Base-by-base conservation (phyloP, 30 jellyfish, hydroid and myxozoan species). In the Turritopsis dohrnii region DNA sequence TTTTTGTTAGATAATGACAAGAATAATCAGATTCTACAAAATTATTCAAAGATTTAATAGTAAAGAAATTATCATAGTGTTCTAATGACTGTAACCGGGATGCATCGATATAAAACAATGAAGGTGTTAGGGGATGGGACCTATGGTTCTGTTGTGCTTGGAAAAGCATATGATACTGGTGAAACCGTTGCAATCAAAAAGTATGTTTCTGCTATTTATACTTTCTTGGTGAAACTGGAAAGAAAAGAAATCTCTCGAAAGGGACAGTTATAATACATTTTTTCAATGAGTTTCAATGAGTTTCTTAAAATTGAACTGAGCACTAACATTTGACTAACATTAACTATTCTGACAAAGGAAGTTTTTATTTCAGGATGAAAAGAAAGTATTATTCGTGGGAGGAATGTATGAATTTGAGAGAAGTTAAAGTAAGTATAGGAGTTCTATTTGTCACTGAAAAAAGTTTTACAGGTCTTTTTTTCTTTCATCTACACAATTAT, bases 341-440 rank as follows among this genome's bases (percentile, higher is more conserved):
- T 16, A 69, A 69, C 22, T 69, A 69, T n/a, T 7, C 9, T 9
- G 9, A 69, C 8, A 17, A 74, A 74, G 28, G 28, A 22, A n/a
- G 1, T 65, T 53, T 82, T 28, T 65, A 74, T 54, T 79, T 8
- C 76, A 93, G 98, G 83, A 93, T 93, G 98, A 93, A 93, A 80
- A 93, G 90, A 88, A 93, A 93, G 72, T 93, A 71, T 31, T 93
- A 93, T 81, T 93, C 98, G 3, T 93, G 98, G 98, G 98, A 93
- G 72, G 98, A 93, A 81, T 93, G 98, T 53, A 93, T 93, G 96
- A 93, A 93, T 80, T 80, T 93, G 28, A 74, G 98, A 52, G 98
- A 93, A 93, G 98, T 93, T 8, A 93, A 93, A 90, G 98, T 93
- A 52, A 54, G 83, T 52, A 18, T 24, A 60, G 29, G 7, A 30